A percentile compares a stretch with the other conserved stretches of the same genome.
phyloP scores from a whole-genome alignment of 2,113 vertebrate species.

The Laterallus jamaicensis region DNA sequence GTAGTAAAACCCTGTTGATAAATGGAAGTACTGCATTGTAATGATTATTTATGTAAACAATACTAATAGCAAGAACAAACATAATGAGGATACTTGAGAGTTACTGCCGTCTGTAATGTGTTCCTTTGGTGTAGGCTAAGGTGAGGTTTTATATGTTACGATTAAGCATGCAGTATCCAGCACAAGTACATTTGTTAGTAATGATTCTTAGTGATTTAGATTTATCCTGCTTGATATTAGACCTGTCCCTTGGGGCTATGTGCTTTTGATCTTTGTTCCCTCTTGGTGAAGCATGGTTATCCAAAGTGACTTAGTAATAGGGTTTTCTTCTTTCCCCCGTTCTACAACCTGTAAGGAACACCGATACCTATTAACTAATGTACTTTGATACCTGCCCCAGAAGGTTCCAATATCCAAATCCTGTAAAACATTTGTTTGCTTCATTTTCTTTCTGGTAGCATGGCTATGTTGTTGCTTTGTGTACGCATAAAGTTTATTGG shows the following conservation, averaged over 20 bases:
- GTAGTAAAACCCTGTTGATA: not conserved
- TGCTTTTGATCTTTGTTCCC: conserved; percentile 45
- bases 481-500: conserved; percentile 21
- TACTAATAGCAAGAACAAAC: not conserved
- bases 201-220: conserved; percentile 42
- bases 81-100: not conserved
- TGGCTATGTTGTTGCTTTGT: not conserved
- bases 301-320: not conserved
- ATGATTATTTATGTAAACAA: not conserved
- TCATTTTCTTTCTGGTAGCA: not conserved
- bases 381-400: not conserved
- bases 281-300: not conserved
- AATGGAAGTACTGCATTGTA: not conserved
- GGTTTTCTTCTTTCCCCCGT: not conserved
- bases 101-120: not conserved
- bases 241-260: not conserved
- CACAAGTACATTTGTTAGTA: conserved; percentile 15
- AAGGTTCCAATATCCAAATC: conserved; percentile 3
- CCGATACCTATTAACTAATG: not conserved
- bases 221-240: conserved; percentile 55
- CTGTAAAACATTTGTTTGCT: not conserved
- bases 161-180: conserved; percentile 43
- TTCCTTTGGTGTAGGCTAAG: not conserved
- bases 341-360: conserved; percentile 20
- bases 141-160: not conserved